These are phyloP conservation scores for Barypeithes pellucidus DNA, from an alignment of 2,888 invertebrate genomes.

Conservation along the genomic window DNA sequence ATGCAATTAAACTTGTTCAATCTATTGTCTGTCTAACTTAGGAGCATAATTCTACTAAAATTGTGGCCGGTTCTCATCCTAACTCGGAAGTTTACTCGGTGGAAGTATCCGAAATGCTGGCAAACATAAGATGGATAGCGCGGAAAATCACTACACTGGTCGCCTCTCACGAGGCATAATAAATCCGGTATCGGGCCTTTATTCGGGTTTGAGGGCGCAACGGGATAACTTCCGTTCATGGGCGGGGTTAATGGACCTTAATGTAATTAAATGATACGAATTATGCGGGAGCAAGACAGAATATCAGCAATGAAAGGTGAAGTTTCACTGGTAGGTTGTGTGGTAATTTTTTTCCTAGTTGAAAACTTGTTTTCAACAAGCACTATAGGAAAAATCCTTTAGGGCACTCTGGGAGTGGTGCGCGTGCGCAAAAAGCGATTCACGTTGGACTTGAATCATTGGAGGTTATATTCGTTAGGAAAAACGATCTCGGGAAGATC, in stretches of 20 bases:
- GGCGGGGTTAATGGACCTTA: slow-evolving; percentile 5
- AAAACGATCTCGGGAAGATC: too few relatives aligned
- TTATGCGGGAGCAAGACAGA: too few relatives aligned
- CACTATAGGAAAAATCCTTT: too few relatives aligned
- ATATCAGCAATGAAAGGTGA: too few relatives aligned
- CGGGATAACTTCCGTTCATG: slow-evolving; percentile 24
- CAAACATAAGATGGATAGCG: slow-evolving; percentile 63
- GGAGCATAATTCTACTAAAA: slow-evolving; percentile 39
- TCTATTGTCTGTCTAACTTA: slow-evolving; percentile 11
- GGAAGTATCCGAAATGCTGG: slow-evolving; percentile 49
- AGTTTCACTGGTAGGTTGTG: too few relatives aligned
- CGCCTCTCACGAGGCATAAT: slow-evolving; percentile 64
- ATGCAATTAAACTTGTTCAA: slow-evolving; percentile 45
- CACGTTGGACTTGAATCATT: too few relatives aligned
- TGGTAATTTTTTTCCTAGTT: too few relatives aligned
- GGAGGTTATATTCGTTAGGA: too few relatives aligned
- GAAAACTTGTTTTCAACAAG: too few relatives aligned
- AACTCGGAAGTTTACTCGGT: slow-evolving; percentile 47
- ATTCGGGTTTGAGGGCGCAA: slow-evolving; percentile 30
- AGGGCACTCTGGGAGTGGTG: too few relatives aligned
- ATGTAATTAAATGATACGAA: background rate
- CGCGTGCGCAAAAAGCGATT: too few relatives aligned
- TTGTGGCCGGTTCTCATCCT: slow-evolving; percentile 42
- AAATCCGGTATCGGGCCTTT: slow-evolving; percentile 62
- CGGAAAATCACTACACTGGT: slow-evolving; percentile 67